Base-by-base conservation (phyloP, 2,797 vertebrate species). In the Chaetodon trifasciatus region DNA sequence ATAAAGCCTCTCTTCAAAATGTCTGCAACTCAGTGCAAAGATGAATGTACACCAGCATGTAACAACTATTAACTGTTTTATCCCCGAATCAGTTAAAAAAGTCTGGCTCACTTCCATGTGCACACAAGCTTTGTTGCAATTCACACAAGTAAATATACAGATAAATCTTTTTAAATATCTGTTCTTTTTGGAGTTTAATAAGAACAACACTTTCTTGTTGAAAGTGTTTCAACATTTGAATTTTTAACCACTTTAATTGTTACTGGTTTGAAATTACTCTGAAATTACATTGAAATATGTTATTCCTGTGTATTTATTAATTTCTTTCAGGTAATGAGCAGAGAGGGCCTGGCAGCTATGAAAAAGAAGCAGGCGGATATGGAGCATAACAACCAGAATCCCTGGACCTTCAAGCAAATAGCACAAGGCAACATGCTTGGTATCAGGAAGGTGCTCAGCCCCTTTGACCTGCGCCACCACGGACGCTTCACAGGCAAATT, bases 401-500 rank as follows among this genome's bases (percentile, higher is more conserved):
- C 97, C 2, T 99, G 98, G 98, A 99, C 97, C 8, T 99, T 99
- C 21, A 95, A 97, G 84, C 90, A 92, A 1, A 76, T 99, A 3
- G 92, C 61, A 6, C 76, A 77, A 0, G 91, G 95, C 81, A 99
- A 99, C 91, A 99, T 99, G 98, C 16, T 99, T 82, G 98, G 98
- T 0, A 93, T 97, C 39, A 95, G 97, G 67, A 97, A 77, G 52
- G 96, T 96, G 32, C 89, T 99, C 58, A 98, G 98, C 85, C 97
- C 97, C 0, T 94, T 94, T 0, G 98, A 99, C 84, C 69, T 98
- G 63, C 85, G 0, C 2, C 83, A 93, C 2, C 93, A 96, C 3
- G 98, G 98, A 49, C 94, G 93, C 4, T 98, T 96, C 86, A 93
- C 95, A 63, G 98, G 98, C 56, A 99, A 97, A 85, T 97, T 97